Evolutionary conservation across 1,140 invertebrate genomes (phyloP).

Genomic region (Hypothenemus hampei): DNA sequence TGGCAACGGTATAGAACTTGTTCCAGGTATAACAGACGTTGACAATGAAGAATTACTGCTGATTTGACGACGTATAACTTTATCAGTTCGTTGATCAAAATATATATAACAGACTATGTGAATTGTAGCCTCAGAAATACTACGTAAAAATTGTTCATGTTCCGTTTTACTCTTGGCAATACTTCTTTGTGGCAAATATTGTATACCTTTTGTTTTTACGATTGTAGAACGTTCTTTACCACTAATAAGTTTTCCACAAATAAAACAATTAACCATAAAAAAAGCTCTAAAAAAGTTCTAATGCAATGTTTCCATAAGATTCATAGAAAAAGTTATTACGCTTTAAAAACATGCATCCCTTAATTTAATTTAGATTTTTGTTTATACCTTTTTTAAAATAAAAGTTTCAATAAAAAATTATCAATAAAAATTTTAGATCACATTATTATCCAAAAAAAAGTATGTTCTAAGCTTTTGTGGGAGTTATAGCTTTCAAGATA

Average conservation of each 20-base stretch:
- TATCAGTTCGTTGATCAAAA: no score
- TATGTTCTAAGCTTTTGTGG: background rate
- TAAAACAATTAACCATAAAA: background rate
- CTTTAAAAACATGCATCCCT: background rate
- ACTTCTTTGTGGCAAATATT: no score
- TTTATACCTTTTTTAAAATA: background rate
- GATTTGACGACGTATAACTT: no score
- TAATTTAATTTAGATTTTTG: background rate
- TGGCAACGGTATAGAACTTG: no score
- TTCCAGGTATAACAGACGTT: no score
- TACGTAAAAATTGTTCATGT: no score
- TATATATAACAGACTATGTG: no score
- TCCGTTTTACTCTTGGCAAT: no score
- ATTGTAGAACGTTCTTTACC: no score
- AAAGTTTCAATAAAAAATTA: background rate
- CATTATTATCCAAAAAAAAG: background rate
- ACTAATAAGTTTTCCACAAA: background rate
- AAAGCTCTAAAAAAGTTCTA: background rate
- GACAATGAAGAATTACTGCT: no score
- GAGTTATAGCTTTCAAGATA: background rate
- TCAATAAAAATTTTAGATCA: background rate
- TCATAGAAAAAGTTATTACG: background rate
- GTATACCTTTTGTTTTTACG: no score
- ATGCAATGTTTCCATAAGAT: background rate
- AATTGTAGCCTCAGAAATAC: no score